Conservation (phyloP, 2,888 invertebrate species). For the Pachycephus smyrnensis region DNA sequence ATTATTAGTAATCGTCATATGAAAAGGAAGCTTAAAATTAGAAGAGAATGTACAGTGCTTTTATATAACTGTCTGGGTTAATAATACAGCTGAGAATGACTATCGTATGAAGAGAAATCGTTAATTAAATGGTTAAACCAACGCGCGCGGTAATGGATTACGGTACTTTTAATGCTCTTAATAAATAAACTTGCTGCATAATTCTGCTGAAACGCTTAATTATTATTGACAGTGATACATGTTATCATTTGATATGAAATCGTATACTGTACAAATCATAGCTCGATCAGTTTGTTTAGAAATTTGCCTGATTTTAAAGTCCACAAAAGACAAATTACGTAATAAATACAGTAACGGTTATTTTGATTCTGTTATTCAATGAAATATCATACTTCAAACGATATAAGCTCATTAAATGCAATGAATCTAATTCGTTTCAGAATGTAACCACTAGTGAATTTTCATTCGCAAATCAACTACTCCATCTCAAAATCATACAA, state of each 20-base stretch:
- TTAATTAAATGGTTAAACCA: no score
- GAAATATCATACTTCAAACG: no score
- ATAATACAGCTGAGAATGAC: background rate
- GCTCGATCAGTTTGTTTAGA: background rate
- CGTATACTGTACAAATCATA: background rate
- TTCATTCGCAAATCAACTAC: no score
- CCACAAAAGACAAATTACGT: no score
- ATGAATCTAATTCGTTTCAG: no score
- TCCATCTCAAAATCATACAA: background rate
- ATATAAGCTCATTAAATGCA: no score
- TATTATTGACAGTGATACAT: background rate
- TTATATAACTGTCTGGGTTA: background rate
- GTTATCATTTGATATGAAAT: background rate
- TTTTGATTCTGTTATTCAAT: no score
- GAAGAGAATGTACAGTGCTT: background rate
- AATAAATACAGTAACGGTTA: no score
- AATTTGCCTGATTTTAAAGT: no score
- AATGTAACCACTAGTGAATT: no score
- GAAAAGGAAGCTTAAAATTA: background rate
- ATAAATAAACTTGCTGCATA: background rate
- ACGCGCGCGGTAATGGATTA: background rate
- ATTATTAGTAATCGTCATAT: background rate
- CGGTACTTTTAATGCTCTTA: background rate
- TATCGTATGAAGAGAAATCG: background rate
- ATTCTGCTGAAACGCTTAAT: background rate